phyloP scores from a whole-genome alignment of 2,797 vertebrate genomes.

The Phaenicophaeus curvirostris region DNA sequence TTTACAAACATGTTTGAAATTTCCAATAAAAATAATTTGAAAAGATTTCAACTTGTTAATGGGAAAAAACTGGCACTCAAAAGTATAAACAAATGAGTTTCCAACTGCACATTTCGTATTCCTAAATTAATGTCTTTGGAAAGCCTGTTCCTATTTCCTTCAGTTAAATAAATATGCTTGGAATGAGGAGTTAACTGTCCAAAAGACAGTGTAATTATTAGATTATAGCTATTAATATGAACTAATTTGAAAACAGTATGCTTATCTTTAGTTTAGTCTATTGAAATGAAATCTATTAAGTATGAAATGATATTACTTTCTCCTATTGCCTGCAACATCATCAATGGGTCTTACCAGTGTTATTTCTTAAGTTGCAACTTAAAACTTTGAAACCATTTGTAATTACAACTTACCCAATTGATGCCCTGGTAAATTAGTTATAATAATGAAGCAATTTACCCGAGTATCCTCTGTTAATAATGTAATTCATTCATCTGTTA shows the following conservation, averaged over 20 bases:
- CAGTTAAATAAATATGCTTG: not conserved
- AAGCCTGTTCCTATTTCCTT: not conserved
- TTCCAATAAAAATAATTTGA: not conserved
- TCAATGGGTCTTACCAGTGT: not conserved
- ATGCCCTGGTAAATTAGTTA: not conserved
- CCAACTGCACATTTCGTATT: constrained; percentile 6
- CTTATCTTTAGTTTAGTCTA: not conserved
- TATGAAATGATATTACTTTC: not conserved
- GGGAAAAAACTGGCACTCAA: not conserved
- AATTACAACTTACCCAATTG: not conserved
- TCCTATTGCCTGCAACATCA: not conserved
- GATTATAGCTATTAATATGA: not conserved
- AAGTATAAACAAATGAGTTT: not conserved
- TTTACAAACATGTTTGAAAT: constrained; percentile 11
- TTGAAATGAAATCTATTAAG: not conserved
- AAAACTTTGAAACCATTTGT: not conserved
- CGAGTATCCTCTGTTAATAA: not conserved
- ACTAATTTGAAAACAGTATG: not conserved
- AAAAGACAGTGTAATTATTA: not conserved
- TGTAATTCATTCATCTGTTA: not conserved
- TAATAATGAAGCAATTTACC: not conserved
- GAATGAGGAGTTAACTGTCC: not conserved
- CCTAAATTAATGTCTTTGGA: not conserved
- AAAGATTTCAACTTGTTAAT: constrained; percentile 19
- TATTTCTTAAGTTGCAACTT: not conserved